Evolutionary conservation across 2,888 invertebrate species (phyloP), one percentile per base, ranked within the genome.

Genomic region (Hydraecia micacea): DNA sequence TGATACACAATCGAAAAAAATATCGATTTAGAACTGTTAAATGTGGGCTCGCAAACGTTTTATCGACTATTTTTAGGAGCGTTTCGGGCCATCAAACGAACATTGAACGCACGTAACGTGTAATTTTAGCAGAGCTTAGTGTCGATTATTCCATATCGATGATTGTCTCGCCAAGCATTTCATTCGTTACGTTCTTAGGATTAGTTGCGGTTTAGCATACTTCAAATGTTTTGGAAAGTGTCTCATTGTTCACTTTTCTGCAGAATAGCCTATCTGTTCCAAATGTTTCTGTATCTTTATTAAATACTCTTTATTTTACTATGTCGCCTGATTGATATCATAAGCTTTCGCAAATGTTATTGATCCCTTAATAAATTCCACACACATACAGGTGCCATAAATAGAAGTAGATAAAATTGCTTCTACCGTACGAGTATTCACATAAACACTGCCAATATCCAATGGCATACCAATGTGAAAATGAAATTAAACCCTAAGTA

Each of bases 81-180:
- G 60, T 76, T 84, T 84, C 58, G 67, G 60, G 25, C 67, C 71
- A 85, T 81, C 69, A 85, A 81, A 81, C 77, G 87, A 72, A 58
- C 75, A 78, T 78, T 85, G 87, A 81, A 78, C 81, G 87, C 55
- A n/a, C 32, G 58, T 75, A 74, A 60, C 69, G 49, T 69, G 69
- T 71, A 66, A 84, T 76, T 81, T 76, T 67, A 58, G 77, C 81
- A 73, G 46, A 52, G 60, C 69, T 58, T 72, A 76, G 74, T 58
- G 60, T 67, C 67, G 66, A 67, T 77, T 76, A 68, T 79, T 76
- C 67, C 68, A 77, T 85, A 74, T 75, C 73, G 39, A 68, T 71
- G 55, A 79, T 65, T 66, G 75, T 82, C 69, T 82, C 52, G 60
- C 49, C 62, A 63, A 68, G 75, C 73, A 8, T 42, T 58, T 65